Base-by-base conservation (phyloP, 2,888 invertebrate genomes). In the Nysson spinosus region DNA sequence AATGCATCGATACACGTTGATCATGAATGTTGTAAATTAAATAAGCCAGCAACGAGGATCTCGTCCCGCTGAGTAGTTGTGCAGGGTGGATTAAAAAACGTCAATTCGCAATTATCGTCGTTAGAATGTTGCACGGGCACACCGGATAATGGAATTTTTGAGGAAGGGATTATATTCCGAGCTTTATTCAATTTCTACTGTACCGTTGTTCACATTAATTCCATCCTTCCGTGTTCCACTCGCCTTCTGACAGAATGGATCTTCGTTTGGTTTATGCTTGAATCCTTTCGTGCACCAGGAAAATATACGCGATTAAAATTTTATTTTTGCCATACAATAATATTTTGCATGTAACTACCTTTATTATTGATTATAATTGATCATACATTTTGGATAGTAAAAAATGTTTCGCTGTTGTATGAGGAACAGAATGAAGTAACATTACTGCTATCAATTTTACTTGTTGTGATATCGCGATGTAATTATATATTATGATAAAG, bases 111-210 rank as follows among this genome's bases (percentile, higher is more conserved):
- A 85, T 83, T 83, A 83, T 78, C 72, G 75, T 64, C 47, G 47
- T 37, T 54, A 56, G 54, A 50, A 50, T 50, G 56, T 71, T 60
- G 75, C 65, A 52, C 61, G 46, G 54, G 64, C 50, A 44, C 51
- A 56, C 71, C n/a, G 69, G 72, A 78, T 86, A 85, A 86, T 86
- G 85, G 86, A 86, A 86, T 86, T 86, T 86, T 85, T 84, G 80
- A 86, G 80, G 65, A 82, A 84, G 82, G 81, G 85, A 83, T 85
- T 85, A 85, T 70, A 67, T 66, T 46, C 64, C 67, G 63, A 60
- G 75, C 57, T 64, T 79, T 68, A 70, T 68, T 69, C 74, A 74
- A 78, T 78, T 77, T 65, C 46, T 57, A 20, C 44, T 46, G 66
- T 49, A 47, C 42, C 69, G 34, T 40, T 61, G 51, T 57, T 40